Conservation (phyloP, 2,113 vertebrate genomes). For the Panthera uncia region DNA sequence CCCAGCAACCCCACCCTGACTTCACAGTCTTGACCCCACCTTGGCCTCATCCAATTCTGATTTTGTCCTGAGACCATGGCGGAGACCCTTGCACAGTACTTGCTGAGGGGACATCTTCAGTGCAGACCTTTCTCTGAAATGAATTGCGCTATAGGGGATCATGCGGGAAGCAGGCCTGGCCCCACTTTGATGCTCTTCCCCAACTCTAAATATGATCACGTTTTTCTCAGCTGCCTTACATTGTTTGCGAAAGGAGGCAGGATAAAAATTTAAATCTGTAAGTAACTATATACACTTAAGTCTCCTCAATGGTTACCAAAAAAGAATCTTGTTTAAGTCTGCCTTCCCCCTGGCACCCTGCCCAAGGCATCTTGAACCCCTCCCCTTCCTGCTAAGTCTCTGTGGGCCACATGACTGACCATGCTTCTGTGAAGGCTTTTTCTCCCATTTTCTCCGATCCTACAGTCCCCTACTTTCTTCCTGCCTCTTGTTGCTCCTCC, state of each 20-base stretch:
- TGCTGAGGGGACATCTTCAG: not conserved
- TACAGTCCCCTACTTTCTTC: not conserved
- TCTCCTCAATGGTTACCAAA: not conserved
- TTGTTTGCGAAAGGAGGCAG: not conserved
- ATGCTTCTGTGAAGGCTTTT: not conserved
- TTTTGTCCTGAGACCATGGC: not conserved
- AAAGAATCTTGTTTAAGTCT: not conserved
- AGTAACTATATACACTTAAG: not conserved
- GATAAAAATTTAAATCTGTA: not conserved
- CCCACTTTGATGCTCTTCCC: not conserved
- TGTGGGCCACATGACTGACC: not conserved
- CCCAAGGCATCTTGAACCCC: not conserved
- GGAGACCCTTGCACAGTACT: not conserved
- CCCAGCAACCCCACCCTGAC: not conserved
- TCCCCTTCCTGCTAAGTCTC: not conserved
- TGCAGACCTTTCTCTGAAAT: not conserved
- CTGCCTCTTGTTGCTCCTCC: not conserved
- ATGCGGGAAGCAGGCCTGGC: not conserved
- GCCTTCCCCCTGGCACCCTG: fast-evolving
- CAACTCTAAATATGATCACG: not conserved
- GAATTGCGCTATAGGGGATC: not conserved
- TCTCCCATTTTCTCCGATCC: not conserved
- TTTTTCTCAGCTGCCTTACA: not conserved
- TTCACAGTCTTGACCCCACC: not conserved
- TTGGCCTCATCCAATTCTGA: not conserved